Base-by-base conservation (phyloP, 2,797 vertebrate genomes). In the Phylloscopus collybita region DNA sequence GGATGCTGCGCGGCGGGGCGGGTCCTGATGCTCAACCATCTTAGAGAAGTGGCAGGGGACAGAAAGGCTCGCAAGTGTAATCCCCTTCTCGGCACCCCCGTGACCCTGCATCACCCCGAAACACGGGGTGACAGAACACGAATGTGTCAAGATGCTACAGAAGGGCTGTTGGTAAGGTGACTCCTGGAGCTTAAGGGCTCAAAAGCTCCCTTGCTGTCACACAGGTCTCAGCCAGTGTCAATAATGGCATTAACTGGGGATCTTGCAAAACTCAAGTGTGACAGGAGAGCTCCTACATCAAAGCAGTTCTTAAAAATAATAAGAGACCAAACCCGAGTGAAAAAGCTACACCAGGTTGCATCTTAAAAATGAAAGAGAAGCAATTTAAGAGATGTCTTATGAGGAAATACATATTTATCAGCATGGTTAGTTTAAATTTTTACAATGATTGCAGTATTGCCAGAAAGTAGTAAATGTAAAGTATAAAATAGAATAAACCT, bases 21-120 rank as follows among this genome's bases (percentile, higher is more conserved):
- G 29, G 5, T 7, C 3, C 40, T 19, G 73, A 6, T 78, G 57
- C 45, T 10, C 27, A 7, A 3, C 67, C 6, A 3, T 19, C 3
- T 38, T 15, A 30, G 57, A 20, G 53, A 51, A 53, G 6, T 8
- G 25, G 1, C 10, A 1, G n/a, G 40, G 42, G 13, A 5, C 11
- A 1, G 30, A 15, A 53, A 3, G 47, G 73, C 11, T 26, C 23
- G 11, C 51, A 4, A 29, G 42, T 6, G 26, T 19, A 12, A 26
- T 7, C 40, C 26, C 11, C 19, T 0, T 3, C 51, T 13, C 2
- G 4, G 45, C 54, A 5, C 40, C 6, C 4, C 17, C 36, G 11
- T 16, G 9, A 20, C 8, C n/a, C 14, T 27, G 72, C 51, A 22
- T 23, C 40, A 1, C 5, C 21, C 44, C 5, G 27, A 38, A 51